phyloP scores from a whole-genome alignment of 2,113 vertebrate genomes.

The Ochotona princeps region DNA sequence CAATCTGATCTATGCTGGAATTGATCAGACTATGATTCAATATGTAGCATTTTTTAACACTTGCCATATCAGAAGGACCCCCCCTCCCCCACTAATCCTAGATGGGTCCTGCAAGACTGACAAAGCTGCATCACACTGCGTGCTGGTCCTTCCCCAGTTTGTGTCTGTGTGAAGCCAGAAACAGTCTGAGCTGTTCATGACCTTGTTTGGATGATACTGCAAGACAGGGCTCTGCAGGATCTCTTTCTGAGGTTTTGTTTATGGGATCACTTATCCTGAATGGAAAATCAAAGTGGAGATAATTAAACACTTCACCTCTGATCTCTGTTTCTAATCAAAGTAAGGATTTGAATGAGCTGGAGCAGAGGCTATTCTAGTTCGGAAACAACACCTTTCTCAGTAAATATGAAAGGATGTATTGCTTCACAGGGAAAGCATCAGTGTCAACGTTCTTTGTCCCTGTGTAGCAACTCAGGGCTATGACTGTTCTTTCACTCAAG shows the following conservation, averaged over 20 bases:
- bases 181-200: not conserved
- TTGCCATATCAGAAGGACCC: not conserved
- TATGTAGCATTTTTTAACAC: not conserved
- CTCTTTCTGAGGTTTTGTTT: not conserved
- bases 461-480: not conserved
- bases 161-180: not conserved
- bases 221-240: not conserved
- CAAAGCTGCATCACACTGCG: not conserved
- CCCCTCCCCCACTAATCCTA: not conserved
- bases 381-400: not conserved
- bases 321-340: not conserved
- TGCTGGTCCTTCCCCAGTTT: not conserved
- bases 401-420: not conserved
- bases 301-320: not conserved
- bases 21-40: not conserved
- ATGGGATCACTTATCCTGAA: not conserved
- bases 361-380: constrained; percentile 2
- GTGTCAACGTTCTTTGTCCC: not conserved
- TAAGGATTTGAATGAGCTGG: not conserved
- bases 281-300: not conserved
- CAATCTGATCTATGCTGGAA: not conserved
- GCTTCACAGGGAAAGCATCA: not conserved
- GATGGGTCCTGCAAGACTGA: not conserved
- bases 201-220: not conserved
- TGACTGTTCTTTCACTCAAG: not conserved